These are phyloP conservation scores for Channa argus DNA, from an alignment of 2,113 vertebrate genomes.

Conservation along the genomic window DNA sequence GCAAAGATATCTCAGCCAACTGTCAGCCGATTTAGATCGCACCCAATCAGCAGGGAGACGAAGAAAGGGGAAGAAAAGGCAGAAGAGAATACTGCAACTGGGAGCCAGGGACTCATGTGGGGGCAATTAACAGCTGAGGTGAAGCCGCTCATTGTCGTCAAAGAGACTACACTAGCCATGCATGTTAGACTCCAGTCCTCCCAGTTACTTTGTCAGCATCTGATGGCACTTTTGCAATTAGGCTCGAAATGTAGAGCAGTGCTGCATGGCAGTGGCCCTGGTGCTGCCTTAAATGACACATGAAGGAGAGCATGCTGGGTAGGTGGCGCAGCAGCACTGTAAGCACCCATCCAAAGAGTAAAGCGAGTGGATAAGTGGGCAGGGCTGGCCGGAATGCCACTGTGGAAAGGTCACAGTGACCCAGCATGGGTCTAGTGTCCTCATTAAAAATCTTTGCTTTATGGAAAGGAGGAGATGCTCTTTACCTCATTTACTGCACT, in stretches of 20 bases:
- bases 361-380: slow-evolving; percentile 31
- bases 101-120: slow-evolving; percentile 61
- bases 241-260: slow-evolving; percentile 59
- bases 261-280: slow-evolving; percentile 53
- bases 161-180: slow-evolving; percentile 70
- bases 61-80: slow-evolving; percentile 62
- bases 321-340: slow-evolving; percentile 16
- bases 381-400: slow-evolving; percentile 50
- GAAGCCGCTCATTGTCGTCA: slow-evolving; percentile 76
- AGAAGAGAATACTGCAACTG: slow-evolving; percentile 62
- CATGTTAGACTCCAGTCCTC: slow-evolving; percentile 71
- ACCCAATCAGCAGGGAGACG: slow-evolving; percentile 72
- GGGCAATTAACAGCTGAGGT: slow-evolving; percentile 82
- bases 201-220: slow-evolving; percentile 63
- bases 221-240: slow-evolving; percentile 78
- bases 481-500: slow-evolving; percentile 47
- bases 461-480: slow-evolving; percentile 68
- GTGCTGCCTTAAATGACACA: slow-evolving; percentile 67
- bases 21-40: slow-evolving; percentile 79
- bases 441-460: slow-evolving; percentile 84
- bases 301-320: slow-evolving; percentile 54
- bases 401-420: slow-evolving; percentile 81
- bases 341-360: slow-evolving; percentile 28
- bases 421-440: slow-evolving; percentile 72
- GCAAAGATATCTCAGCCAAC: slow-evolving; percentile 82